Base-by-base conservation (phyloP, 1,140 invertebrate genomes). In the Pseudomyrmex dendroicus region DNA sequence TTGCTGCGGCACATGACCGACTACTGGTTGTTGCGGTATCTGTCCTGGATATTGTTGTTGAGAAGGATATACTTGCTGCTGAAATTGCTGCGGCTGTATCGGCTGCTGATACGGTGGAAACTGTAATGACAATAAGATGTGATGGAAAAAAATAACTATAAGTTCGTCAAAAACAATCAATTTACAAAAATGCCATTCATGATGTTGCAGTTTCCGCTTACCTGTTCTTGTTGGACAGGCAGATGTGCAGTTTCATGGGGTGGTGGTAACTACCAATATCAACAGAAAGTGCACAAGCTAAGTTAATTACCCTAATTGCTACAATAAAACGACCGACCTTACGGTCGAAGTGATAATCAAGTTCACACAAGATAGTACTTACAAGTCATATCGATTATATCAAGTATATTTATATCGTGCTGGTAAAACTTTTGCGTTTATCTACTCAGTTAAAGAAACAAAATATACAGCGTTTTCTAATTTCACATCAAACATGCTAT, bases 271-370 rank as follows among this genome's bases (percentile, higher is more conserved):
- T 93, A 90, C 76, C 82, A 89, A 90, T 83, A 86, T 82, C 77
- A 89, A 90, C 64, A 90, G 86, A 92, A 92, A 89, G 85, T 92
- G 91, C 90, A 93, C 83, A 93, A 91, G 88, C 90, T 86, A 89
- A 22, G 74, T 90, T 87, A 85, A 89, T 91, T 84, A 90, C 73
- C 83, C 86, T 90, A 91, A 86, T 82, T 73, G 85, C 85, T 88
- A 85, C 74, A 64, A 35, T 35, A 35, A 35, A 70, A 68, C 66
- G 72, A 62, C 35, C 15, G 1, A 22, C 54, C 57, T 62, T 48
- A 59, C 25, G 50, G 13, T 67, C 44, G 15, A 83, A 78, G 73
- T 63, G 7, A 83, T 64, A 76, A 66, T 83, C 57, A 74, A 15
- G n/a, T 5, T 54, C 57, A 63, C 48, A 35, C 46, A 74, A 10